Conservation (phyloP, 2,888 invertebrate species). For the Agriopis aurantiaria region DNA sequence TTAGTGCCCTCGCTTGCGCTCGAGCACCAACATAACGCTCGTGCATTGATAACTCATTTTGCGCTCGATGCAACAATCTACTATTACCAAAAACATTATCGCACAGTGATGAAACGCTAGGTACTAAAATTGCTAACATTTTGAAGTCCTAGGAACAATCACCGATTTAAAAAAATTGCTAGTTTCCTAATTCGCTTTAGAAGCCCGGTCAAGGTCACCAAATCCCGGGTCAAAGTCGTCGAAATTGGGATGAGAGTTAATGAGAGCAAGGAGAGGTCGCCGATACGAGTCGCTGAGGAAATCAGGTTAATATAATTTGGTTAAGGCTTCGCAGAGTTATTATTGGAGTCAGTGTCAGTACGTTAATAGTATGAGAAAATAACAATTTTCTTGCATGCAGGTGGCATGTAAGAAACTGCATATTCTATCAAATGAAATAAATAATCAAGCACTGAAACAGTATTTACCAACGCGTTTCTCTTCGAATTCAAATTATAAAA, state of each 20-base stretch:
- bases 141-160: background rate
- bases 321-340: background rate
- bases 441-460: too few species aligned
- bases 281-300: conserved; percentile 42
- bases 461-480: too few species aligned
- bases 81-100: too few species aligned
- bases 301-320: conserved; percentile 45
- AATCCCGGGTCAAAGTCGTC: conserved; percentile 49
- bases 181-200: conserved; percentile 37
- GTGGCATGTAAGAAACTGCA: background rate
- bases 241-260: conserved; percentile 39
- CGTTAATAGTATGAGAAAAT: background rate
- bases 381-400: background rate
- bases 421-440: too few species aligned
- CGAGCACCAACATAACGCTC: too few species aligned
- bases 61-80: too few species aligned
- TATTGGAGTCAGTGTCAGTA: background rate
- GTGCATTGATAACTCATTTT: too few species aligned
- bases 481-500: too few species aligned
- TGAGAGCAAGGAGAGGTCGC: conserved; percentile 45
- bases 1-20: too few species aligned
- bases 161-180: background rate
- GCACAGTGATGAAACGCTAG: too few species aligned
- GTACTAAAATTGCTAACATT: too few species aligned
- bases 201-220: conserved; percentile 39